phyloP scores from a whole-genome alignment of 1,140 invertebrate species.

The Nasonia longicornis region DNA sequence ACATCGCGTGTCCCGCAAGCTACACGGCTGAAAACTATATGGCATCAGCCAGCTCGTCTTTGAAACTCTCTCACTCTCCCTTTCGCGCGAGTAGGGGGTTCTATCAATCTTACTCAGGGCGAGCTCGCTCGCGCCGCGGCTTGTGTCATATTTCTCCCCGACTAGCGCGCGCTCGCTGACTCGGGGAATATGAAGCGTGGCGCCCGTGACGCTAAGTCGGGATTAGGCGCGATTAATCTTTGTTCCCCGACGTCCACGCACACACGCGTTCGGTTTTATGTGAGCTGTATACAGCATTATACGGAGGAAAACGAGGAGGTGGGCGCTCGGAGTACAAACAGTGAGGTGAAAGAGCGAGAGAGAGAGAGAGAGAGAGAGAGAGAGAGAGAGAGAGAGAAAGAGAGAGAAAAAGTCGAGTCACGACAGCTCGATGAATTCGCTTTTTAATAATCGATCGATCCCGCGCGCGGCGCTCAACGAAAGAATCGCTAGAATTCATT shows the following conservation, averaged over 20 bases:
- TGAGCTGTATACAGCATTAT: neutral
- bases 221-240: conserved; percentile 52
- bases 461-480: neutral
- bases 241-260: conserved; percentile 40
- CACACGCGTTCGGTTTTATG: neutral
- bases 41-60: neutral
- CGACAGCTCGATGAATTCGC: conserved; percentile 49
- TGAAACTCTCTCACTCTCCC: neutral
- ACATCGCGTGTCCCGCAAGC: neutral
- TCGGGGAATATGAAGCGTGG: conserved; percentile 40
- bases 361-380: neutral
- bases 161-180: neutral
- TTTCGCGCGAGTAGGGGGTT: neutral
- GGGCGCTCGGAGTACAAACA: neutral
- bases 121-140: neutral
- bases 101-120: conserved; percentile 41
- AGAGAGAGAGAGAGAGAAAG: too few species aligned
- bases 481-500: conserved; percentile 30
- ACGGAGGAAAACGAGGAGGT: neutral
- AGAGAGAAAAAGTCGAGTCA: conserved; percentile 41
- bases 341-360: neutral
- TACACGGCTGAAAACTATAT: neutral
- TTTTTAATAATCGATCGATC: conserved; percentile 48
- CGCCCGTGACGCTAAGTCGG: conserved; percentile 42
- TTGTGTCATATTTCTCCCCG: conserved; percentile 38